A percentile compares a stretch with the other conserved stretches of the same genome.
Evolutionary conservation across 2,113 vertebrate genomes (phyloP).

Genomic region (Osmerus mordax): DNA sequence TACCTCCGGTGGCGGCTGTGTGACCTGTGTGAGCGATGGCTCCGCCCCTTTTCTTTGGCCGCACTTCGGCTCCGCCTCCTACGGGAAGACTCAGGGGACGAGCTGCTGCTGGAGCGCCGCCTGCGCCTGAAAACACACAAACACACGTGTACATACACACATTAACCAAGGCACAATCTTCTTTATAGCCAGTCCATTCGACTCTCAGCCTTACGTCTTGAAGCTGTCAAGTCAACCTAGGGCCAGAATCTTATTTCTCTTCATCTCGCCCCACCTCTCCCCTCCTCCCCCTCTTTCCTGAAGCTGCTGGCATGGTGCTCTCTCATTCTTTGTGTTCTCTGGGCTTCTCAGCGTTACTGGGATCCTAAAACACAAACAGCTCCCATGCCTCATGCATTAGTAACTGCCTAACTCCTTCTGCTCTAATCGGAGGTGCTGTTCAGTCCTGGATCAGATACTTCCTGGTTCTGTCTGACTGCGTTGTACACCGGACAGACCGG

Average conservation of each 20-base stretch:
- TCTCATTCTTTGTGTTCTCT: constrained; percentile 1
- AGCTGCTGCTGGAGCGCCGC: constrained; percentile 88
- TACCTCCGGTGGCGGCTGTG: constrained; percentile 89
- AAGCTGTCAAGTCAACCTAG: too few relatives aligned
- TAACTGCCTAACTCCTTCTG: constrained; percentile 13
- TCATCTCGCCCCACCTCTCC: constrained; percentile 2
- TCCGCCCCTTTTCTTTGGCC: constrained; percentile 82
- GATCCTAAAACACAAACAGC: not conserved
- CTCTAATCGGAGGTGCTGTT: constrained; percentile 12
- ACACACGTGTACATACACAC: constrained; percentile 4
- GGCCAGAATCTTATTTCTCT: not conserved
- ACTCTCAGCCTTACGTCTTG: too few relatives aligned
- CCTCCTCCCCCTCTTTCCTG: not conserved
- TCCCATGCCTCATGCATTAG: constrained; percentile 21
- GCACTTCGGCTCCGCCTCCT: constrained; percentile 83
- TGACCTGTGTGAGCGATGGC: constrained; percentile 82
- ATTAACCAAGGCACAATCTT: not conserved
- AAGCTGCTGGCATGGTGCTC: not conserved
- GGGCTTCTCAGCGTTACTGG: constrained; percentile 5
- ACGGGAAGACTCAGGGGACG: constrained; percentile 85
- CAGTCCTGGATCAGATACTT: constrained; percentile 26
- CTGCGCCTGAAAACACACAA: constrained; percentile 72
- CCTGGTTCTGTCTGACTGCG: not conserved
- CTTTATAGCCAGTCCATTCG: too few relatives aligned
- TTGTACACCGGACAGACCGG: too few relatives aligned